A percentile compares a stretch with the other conserved stretches of the same genome.
Evolutionary conservation across 2,797 vertebrate genomes (phyloP).

Genomic region (Xenentodon cancila): DNA sequence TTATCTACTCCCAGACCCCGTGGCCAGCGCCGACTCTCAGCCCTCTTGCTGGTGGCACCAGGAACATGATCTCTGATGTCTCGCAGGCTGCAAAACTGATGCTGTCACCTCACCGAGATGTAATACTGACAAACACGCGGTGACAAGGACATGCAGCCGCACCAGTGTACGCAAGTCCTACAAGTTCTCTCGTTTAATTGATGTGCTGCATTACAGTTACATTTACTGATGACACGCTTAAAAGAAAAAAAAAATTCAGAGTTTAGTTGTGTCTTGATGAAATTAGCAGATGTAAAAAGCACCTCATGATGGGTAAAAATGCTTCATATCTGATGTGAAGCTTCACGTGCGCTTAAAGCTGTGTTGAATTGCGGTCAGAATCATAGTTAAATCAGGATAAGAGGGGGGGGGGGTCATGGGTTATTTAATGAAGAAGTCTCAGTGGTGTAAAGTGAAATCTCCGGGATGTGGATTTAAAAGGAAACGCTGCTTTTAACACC

Average conservation of each 20-base stretch:
- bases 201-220: constrained; percentile 23
- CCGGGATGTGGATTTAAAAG: background rate
- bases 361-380: too few species aligned
- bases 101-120: constrained; percentile 76
- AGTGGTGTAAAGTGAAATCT: too few species aligned
- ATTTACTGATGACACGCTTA: background rate
- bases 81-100: constrained; percentile 75
- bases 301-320: background rate
- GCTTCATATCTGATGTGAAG: background rate
- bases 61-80: constrained; percentile 76
- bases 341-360: background rate
- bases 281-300: background rate
- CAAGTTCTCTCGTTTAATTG: constrained; percentile 10
- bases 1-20: constrained; percentile 75
- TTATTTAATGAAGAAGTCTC: too few species aligned
- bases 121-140: constrained; percentile 71
- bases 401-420: too few species aligned
- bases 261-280: background rate
- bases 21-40: constrained; percentile 67
- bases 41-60: constrained; percentile 71
- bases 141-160: constrained; percentile 71
- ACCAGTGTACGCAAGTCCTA: constrained; percentile 26
- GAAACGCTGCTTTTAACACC: background rate
- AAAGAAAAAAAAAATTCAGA: too few species aligned
- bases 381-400: too few species aligned